These are phyloP conservation scores for Labia minor DNA, from an alignment of 2,888 invertebrate species.

Conservation along the genomic window DNA sequence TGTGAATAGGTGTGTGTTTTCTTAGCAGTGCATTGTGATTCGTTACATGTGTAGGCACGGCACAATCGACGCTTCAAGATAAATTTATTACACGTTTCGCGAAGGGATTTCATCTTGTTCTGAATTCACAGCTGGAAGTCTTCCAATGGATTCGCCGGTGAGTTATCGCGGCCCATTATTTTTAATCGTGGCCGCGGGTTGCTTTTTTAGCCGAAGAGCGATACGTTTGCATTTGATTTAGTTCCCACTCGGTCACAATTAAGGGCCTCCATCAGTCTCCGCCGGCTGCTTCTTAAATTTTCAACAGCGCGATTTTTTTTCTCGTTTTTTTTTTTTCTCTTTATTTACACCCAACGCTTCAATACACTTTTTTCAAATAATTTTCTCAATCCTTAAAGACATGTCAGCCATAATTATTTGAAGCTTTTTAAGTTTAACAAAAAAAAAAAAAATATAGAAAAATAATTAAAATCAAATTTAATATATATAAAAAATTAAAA, in stretches of 20 bases:
- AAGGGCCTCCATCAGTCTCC: conserved; percentile 4
- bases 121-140: conserved; percentile 7
- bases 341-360: no score
- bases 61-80: conserved; percentile 7
- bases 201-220: background rate
- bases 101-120: conserved; percentile 1
- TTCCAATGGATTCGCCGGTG: background rate
- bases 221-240: conserved; percentile 13
- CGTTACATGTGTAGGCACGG: background rate
- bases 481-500: no score
- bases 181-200: background rate
- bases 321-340: no score
- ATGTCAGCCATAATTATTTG: no score
- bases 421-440: no score
- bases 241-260: conserved; percentile 13
- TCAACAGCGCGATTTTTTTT: background rate
- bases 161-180: conserved; percentile 3
- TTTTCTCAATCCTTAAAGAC: no score
- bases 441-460: no score
- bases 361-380: no score
- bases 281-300: conserved; percentile 5
- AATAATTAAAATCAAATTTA: no score
- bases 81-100: conserved; percentile 13
- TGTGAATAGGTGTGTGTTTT: no score
- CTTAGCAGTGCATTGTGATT: background rate